These are phyloP conservation scores for Arvicola amphibius DNA, from an alignment of 2,797 vertebrate species.

Conservation along the genomic window DNA sequence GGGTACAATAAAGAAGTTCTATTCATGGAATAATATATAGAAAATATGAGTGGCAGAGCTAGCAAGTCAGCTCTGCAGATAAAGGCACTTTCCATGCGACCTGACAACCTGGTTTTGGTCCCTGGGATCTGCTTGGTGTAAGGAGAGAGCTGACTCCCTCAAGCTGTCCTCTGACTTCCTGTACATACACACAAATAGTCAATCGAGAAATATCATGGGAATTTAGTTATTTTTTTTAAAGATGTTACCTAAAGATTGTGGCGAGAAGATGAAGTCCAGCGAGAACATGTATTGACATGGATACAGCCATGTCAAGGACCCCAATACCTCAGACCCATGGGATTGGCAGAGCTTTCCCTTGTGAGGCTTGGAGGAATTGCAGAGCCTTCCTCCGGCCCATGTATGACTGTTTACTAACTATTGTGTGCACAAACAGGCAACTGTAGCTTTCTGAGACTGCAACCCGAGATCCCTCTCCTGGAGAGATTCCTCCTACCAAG, in stretches of 20 bases:
- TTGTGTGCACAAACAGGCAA: background rate
- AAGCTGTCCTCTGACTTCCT: background rate
- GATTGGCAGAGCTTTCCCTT: background rate
- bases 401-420: too few species aligned
- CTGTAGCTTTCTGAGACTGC: background rate
- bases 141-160: background rate
- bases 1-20: background rate
- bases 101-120: background rate
- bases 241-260: background rate
- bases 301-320: background rate
- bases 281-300: background rate
- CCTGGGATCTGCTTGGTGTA: background rate
- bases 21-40: background rate
- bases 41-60: background rate
- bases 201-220: background rate
- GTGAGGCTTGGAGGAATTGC: background rate
- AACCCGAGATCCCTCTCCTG: too few species aligned
- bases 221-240: background rate
- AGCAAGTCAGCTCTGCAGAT: too few species aligned
- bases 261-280: background rate
- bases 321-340: background rate
- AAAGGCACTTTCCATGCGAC: background rate
- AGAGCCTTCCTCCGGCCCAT: background rate
- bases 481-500: too few species aligned
- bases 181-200: background rate